Conservation (phyloP, 2,113 vertebrate genomes). For the Neomonachus schauinslandi region DNA sequence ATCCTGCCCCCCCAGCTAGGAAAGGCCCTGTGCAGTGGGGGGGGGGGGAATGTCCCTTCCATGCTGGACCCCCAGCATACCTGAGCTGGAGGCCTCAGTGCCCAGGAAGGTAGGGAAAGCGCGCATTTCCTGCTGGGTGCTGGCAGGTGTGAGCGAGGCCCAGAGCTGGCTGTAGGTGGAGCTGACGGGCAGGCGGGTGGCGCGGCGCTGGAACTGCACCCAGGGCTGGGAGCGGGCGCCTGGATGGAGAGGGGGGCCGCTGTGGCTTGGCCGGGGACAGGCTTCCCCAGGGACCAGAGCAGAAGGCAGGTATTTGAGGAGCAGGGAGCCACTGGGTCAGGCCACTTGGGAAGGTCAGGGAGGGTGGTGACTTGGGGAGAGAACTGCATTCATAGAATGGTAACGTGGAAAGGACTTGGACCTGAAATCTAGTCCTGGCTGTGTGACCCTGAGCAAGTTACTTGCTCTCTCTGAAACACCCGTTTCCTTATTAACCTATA, state of each 20-base stretch:
- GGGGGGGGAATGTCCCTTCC: background rate
- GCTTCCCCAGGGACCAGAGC: background rate
- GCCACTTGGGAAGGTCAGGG: background rate
- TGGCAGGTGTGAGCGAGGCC: slow-evolving; percentile 93
- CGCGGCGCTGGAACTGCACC: slow-evolving; percentile 94
- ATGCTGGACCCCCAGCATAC: slow-evolving; percentile 75
- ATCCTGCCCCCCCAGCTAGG: too few relatives aligned
- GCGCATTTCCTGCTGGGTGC: slow-evolving; percentile 90
- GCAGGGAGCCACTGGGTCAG: background rate
- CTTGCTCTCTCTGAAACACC: background rate
- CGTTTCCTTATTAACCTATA: background rate
- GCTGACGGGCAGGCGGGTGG: slow-evolving; percentile 90
- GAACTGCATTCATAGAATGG: background rate
- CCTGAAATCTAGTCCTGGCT: background rate
- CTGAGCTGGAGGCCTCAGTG: slow-evolving; percentile 91
- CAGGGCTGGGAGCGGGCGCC: slow-evolving; percentile 94
- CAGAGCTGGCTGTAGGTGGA: slow-evolving; percentile 94
- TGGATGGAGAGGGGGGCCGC: slow-evolving; percentile 74
- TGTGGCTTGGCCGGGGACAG: background rate
- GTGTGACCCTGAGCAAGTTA: background rate
- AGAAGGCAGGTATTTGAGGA: background rate
- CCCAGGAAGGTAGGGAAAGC: slow-evolving; percentile 96
- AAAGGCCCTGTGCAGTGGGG: too few relatives aligned
- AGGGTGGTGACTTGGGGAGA: background rate
- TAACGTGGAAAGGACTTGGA: background rate